phyloP scores from a whole-genome alignment of 2,888 invertebrate genomes.

The Drosophila anceps region DNA sequence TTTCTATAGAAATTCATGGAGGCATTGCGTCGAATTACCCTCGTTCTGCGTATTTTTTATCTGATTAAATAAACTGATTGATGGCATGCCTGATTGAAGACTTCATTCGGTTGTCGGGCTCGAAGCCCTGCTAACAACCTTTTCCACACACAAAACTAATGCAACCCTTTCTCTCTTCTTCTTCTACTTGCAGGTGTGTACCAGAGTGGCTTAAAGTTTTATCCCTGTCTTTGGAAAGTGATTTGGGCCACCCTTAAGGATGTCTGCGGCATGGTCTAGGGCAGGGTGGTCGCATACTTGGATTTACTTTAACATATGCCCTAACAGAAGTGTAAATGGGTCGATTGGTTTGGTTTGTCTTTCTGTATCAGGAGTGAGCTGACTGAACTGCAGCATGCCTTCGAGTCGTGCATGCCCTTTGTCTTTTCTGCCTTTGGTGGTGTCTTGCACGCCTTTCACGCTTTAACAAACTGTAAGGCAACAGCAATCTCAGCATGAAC shows the following conservation, averaged over 20 bases:
- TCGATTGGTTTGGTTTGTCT: not conserved
- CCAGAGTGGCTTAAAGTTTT: slow-evolving; percentile 44
- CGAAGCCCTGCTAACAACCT: not conserved
- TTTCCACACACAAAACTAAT: slow-evolving; percentile 56
- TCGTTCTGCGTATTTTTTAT: slow-evolving; percentile 49
- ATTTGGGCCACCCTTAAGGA: slow-evolving; percentile 58
- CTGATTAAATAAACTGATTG: slow-evolving; percentile 76
- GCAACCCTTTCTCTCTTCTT: slow-evolving; percentile 60
- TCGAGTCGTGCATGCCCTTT: not conserved
- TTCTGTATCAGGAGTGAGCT: not conserved
- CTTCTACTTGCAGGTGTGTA: slow-evolving; percentile 71
- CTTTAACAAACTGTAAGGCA: slow-evolving; percentile 62
- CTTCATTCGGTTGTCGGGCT: slow-evolving; percentile 51
- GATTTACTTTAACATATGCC: not conserved
- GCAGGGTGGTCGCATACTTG: slow-evolving; percentile 20
- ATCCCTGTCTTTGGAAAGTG: slow-evolving; percentile 21
- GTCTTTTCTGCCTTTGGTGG: slow-evolving; percentile 29
- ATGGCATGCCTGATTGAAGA: slow-evolving; percentile 71
- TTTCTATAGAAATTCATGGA: slow-evolving; percentile 30
- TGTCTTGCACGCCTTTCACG: slow-evolving; percentile 74
- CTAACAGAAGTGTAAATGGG: not conserved
- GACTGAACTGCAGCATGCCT: not conserved
- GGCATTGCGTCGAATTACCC: slow-evolving; percentile 21
- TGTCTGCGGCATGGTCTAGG: slow-evolving; percentile 16
- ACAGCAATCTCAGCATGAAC: slow-evolving; percentile 60